Conservation (phyloP, 2,797 vertebrate genomes). For the Neopelma chrysocephalum region DNA sequence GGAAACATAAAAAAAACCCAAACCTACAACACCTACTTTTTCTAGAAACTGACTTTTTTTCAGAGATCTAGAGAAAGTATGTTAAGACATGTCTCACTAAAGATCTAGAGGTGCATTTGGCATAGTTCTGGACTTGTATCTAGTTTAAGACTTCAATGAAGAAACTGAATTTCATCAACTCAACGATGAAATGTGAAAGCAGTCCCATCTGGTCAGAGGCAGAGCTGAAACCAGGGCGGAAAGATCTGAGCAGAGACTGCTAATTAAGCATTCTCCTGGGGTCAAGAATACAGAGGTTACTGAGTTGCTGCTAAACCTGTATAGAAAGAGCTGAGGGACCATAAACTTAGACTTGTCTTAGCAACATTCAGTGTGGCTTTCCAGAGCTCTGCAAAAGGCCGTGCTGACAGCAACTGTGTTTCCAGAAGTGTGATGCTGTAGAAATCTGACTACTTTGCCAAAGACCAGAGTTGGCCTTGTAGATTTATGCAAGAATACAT, state of each 20-base stretch:
- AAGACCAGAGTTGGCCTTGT: background rate
- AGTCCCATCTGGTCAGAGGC: background rate
- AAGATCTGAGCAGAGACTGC: background rate
- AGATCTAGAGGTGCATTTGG: background rate
- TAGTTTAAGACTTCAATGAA: background rate
- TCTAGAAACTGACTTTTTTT: background rate
- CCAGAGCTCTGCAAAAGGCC: background rate
- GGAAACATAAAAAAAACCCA: background rate
- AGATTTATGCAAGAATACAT: background rate
- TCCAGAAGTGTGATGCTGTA: background rate
- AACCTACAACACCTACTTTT: background rate
- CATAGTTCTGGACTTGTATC: background rate
- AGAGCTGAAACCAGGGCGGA: accelerated
- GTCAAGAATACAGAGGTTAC: background rate
- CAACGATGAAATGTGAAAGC: background rate
- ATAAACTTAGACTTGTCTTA: background rate
- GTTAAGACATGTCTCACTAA: background rate
- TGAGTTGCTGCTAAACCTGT: background rate
- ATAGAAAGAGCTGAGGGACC: background rate
- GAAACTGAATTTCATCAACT: background rate
- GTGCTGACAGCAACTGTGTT: background rate
- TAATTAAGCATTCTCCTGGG: background rate
- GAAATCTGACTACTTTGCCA: background rate
- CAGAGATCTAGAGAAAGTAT: background rate
- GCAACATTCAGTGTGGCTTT: background rate